A percentile compares a stretch with the other conserved stretches of the same genome.
Evolutionary conservation across 2,888 invertebrate genomes (phyloP).

Genomic region (Macrostomum cliftonense): DNA sequence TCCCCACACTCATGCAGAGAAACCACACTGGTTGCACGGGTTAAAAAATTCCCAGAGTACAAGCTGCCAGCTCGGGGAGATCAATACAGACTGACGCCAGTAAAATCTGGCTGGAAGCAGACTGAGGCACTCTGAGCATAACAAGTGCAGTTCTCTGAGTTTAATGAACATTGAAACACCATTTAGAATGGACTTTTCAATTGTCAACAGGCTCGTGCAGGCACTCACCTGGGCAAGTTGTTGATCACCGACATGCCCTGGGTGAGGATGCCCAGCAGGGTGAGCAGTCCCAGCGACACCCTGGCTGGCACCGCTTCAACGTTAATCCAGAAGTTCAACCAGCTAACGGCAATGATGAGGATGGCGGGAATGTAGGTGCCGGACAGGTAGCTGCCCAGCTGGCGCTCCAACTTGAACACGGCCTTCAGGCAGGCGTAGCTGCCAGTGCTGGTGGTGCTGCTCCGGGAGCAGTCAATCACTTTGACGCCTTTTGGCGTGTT

Average conservation of each 20-base stretch:
- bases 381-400: slow-evolving; percentile 43
- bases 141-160: too few species aligned
- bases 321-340: slow-evolving; percentile 22
- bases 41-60: too few species aligned
- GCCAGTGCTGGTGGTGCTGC: slow-evolving; percentile 21
- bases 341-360: slow-evolving; percentile 44
- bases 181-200: too few species aligned
- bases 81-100: too few species aligned
- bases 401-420: slow-evolving; percentile 41
- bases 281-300: slow-evolving; percentile 9
- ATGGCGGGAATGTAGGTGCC: slow-evolving; percentile 45
- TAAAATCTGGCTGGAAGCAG: too few species aligned
- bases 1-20: too few species aligned
- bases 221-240: slow-evolving; percentile 6
- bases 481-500: slow-evolving; percentile 4
- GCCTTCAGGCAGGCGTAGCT: slow-evolving; percentile 44
- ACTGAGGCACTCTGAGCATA: too few species aligned
- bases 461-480: slow-evolving; percentile 6
- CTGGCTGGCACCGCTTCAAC: slow-evolving; percentile 11
- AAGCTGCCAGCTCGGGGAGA: too few species aligned
- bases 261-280: slow-evolving; percentile 10
- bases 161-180: too few species aligned
- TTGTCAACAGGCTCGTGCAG: too few species aligned
- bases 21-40: too few species aligned
- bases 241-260: slow-evolving; percentile 7